These are phyloP conservation scores for Tortricodes alternella DNA, from an alignment of 2,888 invertebrate species.

Conservation along the genomic window DNA sequence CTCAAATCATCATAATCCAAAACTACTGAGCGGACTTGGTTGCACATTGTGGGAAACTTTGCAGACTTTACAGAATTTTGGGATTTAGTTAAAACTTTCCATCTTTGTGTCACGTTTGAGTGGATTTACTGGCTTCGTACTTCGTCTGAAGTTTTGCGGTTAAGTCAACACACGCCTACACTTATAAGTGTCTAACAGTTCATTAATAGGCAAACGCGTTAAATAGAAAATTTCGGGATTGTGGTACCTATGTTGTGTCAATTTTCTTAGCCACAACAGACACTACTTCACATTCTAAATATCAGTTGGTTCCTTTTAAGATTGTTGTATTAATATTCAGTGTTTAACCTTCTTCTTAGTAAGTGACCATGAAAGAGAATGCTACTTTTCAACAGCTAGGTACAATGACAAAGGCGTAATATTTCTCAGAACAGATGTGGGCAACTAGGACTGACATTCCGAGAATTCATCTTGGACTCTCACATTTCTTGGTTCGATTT, in stretches of 20 bases:
- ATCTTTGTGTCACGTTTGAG: slow-evolving; percentile 23
- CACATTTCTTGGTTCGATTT: slow-evolving; percentile 23
- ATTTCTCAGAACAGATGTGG: slow-evolving; percentile 24
- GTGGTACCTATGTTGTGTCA: background rate
- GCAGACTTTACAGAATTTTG: slow-evolving; percentile 26
- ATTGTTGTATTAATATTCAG: too few species aligned
- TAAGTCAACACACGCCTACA: slow-evolving; percentile 29
- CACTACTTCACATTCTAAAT: too few species aligned
- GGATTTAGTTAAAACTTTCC: slow-evolving; percentile 29
- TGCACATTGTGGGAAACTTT: slow-evolving; percentile 20
- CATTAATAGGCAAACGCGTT: slow-evolving; percentile 5
- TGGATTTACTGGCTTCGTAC: slow-evolving; percentile 22
- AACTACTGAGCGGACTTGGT: slow-evolving; percentile 14
- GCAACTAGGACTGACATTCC: slow-evolving; percentile 23
- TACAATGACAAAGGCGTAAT: slow-evolving; percentile 12
- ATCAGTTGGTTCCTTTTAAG: too few species aligned
- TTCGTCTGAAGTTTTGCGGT: slow-evolving; percentile 30
- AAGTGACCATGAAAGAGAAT: background rate
- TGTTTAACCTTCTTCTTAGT: slow-evolving; percentile 4
- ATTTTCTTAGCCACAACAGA: too few species aligned
- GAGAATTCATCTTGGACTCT: slow-evolving; percentile 14
- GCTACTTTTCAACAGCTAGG: slow-evolving; percentile 5
- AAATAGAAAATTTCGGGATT: background rate
- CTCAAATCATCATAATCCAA: slow-evolving; percentile 21
- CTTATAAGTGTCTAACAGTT: background rate